These are phyloP conservation scores for Prionace glauca DNA, from an alignment of 2,797 vertebrate genomes.

Conservation along the genomic window DNA sequence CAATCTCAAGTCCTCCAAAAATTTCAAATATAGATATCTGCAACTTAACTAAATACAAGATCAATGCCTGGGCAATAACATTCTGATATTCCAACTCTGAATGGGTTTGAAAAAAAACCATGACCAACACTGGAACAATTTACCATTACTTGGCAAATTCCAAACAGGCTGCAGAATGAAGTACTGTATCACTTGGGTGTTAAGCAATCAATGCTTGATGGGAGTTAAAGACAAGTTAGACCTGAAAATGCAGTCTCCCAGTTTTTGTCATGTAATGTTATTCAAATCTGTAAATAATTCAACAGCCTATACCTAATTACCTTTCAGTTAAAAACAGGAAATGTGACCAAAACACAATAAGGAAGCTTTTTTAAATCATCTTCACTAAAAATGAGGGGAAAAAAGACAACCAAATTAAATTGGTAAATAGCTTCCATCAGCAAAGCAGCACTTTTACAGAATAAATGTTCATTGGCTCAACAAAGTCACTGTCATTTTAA, in stretches of 20 bases:
- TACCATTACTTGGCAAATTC: neutral
- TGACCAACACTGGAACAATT: neutral
- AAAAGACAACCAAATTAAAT: neutral
- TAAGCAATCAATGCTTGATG: neutral
- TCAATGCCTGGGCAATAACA: neutral
- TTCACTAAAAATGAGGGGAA: neutral
- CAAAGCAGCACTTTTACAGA: neutral
- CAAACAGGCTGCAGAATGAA: neutral
- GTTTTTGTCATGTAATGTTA: neutral
- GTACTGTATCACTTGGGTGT: neutral
- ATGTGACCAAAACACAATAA: neutral
- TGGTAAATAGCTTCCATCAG: neutral
- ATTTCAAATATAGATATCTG: neutral
- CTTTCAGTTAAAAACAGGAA: neutral
- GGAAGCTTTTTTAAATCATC: neutral
- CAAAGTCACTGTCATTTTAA: neutral
- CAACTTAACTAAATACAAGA: neutral
- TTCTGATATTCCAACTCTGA: neutral
- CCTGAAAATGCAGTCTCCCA: neutral
- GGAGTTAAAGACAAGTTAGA: neutral
- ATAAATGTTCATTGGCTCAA: neutral
- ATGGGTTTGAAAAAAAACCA: neutral
- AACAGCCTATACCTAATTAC: neutral
- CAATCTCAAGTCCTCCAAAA: neutral
- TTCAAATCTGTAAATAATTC: neutral